Conservation (phyloP, 2,797 vertebrate species). For the Linurgus olivaceus region DNA sequence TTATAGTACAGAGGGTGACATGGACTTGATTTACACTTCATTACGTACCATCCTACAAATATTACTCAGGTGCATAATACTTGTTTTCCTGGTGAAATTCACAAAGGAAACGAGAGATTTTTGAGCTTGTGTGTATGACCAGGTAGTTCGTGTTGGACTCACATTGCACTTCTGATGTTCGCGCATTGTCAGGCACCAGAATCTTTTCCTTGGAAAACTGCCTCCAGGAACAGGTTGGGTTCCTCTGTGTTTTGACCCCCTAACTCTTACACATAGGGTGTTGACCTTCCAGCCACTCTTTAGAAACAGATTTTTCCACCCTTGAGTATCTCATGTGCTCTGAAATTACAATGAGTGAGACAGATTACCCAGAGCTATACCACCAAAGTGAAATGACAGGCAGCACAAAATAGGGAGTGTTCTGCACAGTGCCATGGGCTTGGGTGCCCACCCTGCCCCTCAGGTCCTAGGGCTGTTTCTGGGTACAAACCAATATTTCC, state of each 20-base stretch:
- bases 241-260: background rate
- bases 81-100: background rate
- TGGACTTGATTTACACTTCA: slow-evolving; percentile 39
- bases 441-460: background rate
- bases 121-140: background rate
- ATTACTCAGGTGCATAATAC: background rate
- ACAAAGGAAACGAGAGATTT: background rate
- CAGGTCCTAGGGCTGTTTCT: background rate
- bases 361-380: background rate
- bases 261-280: background rate
- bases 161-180: background rate
- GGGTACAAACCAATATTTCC: background rate
- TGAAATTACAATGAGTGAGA: background rate
- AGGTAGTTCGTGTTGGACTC: fast-evolving
- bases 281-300: background rate
- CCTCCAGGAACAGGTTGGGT: background rate
- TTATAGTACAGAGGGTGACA: slow-evolving; percentile 10
- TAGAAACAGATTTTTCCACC: background rate
- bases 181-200: background rate
- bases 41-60: background rate
- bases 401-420: background rate
- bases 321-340: background rate
- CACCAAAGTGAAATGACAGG: background rate
- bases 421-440: background rate
- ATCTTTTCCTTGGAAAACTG: background rate